phyloP scores from a whole-genome alignment of 2,888 invertebrate genomes.

The Platycheirus albimanus region DNA sequence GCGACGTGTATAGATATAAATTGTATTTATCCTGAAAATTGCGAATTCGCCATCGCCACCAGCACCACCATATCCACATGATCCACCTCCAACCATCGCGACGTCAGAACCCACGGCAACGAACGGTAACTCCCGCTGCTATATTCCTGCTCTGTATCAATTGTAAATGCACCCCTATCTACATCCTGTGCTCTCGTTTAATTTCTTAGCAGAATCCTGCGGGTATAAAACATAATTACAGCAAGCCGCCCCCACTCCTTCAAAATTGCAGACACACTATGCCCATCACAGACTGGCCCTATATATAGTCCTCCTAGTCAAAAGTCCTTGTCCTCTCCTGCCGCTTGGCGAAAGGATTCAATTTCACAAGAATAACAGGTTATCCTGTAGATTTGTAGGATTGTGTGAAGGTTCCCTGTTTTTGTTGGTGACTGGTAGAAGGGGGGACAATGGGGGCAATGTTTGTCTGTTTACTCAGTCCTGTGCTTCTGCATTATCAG shows the following conservation, averaged over 20 bases:
- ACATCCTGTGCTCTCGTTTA: conserved; percentile 57
- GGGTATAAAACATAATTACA: conserved; percentile 74
- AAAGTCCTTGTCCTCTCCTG: conserved; percentile 28
- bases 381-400: conserved; percentile 57
- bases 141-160: conserved; percentile 56
- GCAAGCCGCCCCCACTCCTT: conserved; percentile 32
- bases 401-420: not conserved
- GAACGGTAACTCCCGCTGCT: conserved; percentile 21
- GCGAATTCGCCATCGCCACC: conserved; percentile 49
- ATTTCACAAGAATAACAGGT: conserved; percentile 74
- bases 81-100: not conserved
- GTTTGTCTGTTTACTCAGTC: conserved; percentile 71
- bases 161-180: conserved; percentile 72
- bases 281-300: conserved; percentile 41
- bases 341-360: conserved; percentile 64
- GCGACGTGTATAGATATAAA: conserved; percentile 1
- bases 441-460: conserved; percentile 12
- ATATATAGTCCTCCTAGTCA: conserved; percentile 52
- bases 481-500: conserved; percentile 55
- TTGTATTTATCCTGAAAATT: conserved; percentile 35
- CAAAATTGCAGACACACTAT: conserved; percentile 1
- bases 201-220: conserved; percentile 74
- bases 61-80: conserved; percentile 32
- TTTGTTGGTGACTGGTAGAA: not conserved
- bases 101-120: not conserved